phyloP scores from a whole-genome alignment of 2,797 vertebrate species.

The Chromobotia macracanthus region DNA sequence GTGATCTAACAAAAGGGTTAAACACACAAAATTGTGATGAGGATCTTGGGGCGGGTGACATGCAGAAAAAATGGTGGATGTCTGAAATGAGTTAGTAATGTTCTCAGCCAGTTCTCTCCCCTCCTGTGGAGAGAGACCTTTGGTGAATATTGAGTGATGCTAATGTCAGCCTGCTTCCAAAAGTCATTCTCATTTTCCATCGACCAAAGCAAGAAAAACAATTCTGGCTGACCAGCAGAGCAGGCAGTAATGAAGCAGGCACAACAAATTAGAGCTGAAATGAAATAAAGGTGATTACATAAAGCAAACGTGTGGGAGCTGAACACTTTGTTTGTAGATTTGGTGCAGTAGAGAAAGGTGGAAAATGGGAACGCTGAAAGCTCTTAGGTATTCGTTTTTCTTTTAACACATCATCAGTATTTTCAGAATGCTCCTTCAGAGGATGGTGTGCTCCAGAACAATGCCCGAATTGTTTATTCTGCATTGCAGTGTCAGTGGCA shows the following conservation, averaged over 20 bases:
- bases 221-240: conserved; percentile 58
- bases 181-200: conserved; percentile 65
- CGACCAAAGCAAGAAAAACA: conserved; percentile 61
- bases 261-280: conserved; percentile 62
- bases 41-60: conserved; percentile 15
- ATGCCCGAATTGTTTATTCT: conserved; percentile 5
- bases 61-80: conserved; percentile 43
- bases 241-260: conserved; percentile 59
- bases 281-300: conserved; percentile 64
- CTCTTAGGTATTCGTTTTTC: conserved; percentile 7
- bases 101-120: conserved; percentile 55
- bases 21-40: conserved; percentile 31
- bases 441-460: neutral
- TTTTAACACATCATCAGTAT: conserved; percentile 19
- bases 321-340: conserved; percentile 51
- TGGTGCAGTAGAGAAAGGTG: conserved; percentile 43
- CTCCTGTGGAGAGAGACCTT: conserved; percentile 62
- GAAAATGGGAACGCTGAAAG: conserved; percentile 37
- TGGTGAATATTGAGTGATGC: conserved; percentile 67
- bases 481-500: conserved; percentile 4
- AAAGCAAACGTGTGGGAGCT: conserved; percentile 55
- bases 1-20: neutral
- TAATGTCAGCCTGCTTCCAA: conserved; percentile 64
- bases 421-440: neutral
- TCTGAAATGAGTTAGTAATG: conserved; percentile 61